These are phyloP conservation scores for Toxotes chatareus DNA, from an alignment of 2,113 vertebrate genomes.

Conservation along the genomic window DNA sequence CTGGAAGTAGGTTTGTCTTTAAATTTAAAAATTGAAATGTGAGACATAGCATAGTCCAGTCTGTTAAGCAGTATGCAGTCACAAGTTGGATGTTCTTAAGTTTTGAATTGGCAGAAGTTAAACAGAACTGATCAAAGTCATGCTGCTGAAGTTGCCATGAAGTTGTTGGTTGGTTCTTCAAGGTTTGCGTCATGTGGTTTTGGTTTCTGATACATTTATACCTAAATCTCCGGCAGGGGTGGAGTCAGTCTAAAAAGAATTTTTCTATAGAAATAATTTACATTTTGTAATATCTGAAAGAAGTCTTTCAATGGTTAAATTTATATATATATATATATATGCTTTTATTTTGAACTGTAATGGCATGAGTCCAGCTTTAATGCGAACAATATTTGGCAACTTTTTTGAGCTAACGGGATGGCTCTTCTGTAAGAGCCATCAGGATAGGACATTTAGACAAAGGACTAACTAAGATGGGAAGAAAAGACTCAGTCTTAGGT, in stretches of 20 bases:
- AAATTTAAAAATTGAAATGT: neutral
- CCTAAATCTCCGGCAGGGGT: neutral
- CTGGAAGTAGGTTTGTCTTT: neutral
- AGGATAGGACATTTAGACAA: neutral
- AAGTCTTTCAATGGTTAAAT: conserved; percentile 38
- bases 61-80: neutral
- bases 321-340: neutral
- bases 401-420: neutral
- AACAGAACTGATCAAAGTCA: neutral
- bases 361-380: neutral
- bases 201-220: neutral
- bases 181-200: neutral
- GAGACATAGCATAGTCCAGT: neutral
- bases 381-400: neutral
- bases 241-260: neutral
- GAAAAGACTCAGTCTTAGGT: neutral
- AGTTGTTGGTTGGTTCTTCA: neutral
- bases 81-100: conserved; percentile 2
- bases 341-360: neutral
- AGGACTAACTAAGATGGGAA: neutral
- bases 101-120: neutral
- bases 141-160: neutral
- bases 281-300: conserved; percentile 3
- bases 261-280: neutral
- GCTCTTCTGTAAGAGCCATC: neutral